Evolutionary conservation across 2,888 invertebrate genomes (phyloP).

Genomic region (Aelia acuminata): DNA sequence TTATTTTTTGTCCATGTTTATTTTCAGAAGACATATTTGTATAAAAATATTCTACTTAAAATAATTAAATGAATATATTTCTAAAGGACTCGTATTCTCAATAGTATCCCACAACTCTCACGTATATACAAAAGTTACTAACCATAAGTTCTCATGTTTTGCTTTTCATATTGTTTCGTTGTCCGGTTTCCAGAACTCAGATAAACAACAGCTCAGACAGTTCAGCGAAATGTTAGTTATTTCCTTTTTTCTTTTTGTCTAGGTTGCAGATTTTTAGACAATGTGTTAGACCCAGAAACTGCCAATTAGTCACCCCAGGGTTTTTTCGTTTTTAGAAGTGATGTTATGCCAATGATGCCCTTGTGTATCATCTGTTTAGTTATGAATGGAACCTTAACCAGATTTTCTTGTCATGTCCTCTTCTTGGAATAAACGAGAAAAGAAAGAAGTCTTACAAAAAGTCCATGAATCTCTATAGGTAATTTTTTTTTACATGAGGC

Average conservation of each 20-base stretch:
- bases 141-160: too few species aligned
- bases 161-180: neutral
- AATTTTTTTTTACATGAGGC: too few species aligned
- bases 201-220: neutral
- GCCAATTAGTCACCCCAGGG: neutral
- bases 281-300: neutral
- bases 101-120: too few species aligned
- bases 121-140: too few species aligned
- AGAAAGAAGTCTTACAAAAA: too few species aligned
- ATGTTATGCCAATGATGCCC: neutral
- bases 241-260: neutral
- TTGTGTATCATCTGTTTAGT: neutral
- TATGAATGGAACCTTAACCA: neutral
- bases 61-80: too few species aligned
- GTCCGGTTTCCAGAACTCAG: neutral
- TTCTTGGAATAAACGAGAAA: too few species aligned
- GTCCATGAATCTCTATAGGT: too few species aligned
- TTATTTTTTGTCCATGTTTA: too few species aligned
- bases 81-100: too few species aligned
- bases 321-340: neutral
- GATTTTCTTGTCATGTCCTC: neutral
- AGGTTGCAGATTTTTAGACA: neutral
- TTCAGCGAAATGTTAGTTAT: neutral
- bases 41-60: too few species aligned
- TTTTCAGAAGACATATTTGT: too few species aligned